Conservation (phyloP, 23 tunicate species). For the Corella eumyota region DNA sequence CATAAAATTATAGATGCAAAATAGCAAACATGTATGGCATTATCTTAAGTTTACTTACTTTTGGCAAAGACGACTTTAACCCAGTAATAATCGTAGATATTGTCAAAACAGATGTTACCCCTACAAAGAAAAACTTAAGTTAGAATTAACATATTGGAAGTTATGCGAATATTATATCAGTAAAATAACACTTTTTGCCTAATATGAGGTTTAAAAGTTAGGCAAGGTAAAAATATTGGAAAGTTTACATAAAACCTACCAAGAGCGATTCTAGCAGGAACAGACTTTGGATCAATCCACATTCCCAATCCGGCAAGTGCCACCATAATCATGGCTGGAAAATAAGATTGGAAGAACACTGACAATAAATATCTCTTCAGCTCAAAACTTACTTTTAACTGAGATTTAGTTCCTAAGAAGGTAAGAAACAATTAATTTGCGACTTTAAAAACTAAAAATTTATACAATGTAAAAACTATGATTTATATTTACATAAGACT, state of each 20-base stretch:
- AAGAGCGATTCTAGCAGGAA: constrained; percentile 90
- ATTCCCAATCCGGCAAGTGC: constrained; percentile 79
- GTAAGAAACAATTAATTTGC: too few species aligned
- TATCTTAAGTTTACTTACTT: constrained; percentile 12
- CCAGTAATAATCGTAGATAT: constrained; percentile 69
- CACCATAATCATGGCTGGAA: constrained; percentile 95
- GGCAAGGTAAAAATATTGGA: not conserved
- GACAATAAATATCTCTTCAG: constrained; percentile 76
- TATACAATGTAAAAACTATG: too few species aligned
- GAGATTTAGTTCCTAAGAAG: constrained; percentile 22
- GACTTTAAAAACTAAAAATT: too few species aligned
- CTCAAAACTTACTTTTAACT: constrained; percentile 79
- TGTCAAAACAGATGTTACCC: constrained; percentile 59
- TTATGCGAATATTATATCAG: too few species aligned
- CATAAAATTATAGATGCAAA: not conserved
- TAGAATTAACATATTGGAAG: too few species aligned
- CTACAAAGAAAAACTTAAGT: constrained; percentile 10
- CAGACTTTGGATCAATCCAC: constrained; percentile 95
- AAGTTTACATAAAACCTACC: constrained; percentile 26
- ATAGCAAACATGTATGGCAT: not conserved
- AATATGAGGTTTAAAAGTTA: not conserved
- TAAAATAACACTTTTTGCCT: not conserved
- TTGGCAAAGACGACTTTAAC: constrained; percentile 45
- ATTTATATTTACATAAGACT: too few species aligned
- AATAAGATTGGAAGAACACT: constrained; percentile 93